Evolutionary conservation across 2,888 invertebrate species (phyloP).

Genomic region (Acanthopleura granulata): DNA sequence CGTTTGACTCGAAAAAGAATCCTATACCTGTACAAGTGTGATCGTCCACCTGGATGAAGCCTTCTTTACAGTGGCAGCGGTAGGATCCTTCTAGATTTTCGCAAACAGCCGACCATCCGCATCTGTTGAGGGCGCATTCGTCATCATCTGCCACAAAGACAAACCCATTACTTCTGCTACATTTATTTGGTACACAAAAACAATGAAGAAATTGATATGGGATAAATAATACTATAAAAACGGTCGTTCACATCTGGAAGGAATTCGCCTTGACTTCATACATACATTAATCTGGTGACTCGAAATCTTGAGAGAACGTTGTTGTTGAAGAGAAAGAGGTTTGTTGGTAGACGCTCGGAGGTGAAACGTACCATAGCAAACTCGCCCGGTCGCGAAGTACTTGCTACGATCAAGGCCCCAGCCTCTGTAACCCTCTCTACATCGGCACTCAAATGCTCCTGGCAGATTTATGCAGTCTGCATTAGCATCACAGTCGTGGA

Average conservation of each 20-base stretch:
- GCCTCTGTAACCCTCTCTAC: conserved; percentile 73
- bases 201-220: too few relatives aligned
- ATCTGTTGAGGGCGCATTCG: conserved; percentile 39
- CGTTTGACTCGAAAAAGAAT: too few relatives aligned
- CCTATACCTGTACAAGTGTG: conserved; percentile 46
- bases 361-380: conserved; percentile 23
- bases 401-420: neutral
- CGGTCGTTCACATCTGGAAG: too few relatives aligned
- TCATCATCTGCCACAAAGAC: conserved; percentile 43
- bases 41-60: conserved; percentile 43
- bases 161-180: neutral
- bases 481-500: conserved; percentile 82
- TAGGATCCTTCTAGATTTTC: conserved; percentile 53
- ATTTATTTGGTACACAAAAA: too few relatives aligned
- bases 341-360: too few relatives aligned
- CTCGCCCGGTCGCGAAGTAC: conserved; percentile 20
- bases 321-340: too few relatives aligned
- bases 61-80: conserved; percentile 53
- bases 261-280: too few relatives aligned
- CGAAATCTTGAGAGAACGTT: too few relatives aligned
- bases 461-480: conserved; percentile 91
- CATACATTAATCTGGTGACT: too few relatives aligned
- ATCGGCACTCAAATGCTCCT: conserved; percentile 90
- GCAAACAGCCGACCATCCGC: conserved; percentile 49
- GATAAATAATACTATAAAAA: too few relatives aligned